phyloP scores from a whole-genome alignment of 2,888 invertebrate species.

The Synergus itoensis region DNA sequence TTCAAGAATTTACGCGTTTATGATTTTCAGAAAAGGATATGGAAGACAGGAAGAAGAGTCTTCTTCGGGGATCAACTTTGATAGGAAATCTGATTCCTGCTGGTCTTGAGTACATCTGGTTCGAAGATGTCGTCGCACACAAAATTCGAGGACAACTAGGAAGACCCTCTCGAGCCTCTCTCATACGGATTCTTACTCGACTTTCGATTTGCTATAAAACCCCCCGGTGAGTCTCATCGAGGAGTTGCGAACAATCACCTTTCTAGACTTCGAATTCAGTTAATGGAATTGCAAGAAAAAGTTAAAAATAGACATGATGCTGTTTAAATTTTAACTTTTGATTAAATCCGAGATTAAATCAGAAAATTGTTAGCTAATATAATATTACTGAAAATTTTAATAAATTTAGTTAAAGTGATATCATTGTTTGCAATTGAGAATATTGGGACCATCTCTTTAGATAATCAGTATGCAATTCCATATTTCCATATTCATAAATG shows the following conservation, averaged over 20 bases:
- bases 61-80: slow-evolving; percentile 46
- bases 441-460: not conserved
- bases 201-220: slow-evolving; percentile 37
- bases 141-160: slow-evolving; percentile 46
- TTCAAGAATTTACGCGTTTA: not conserved
- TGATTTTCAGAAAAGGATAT: not conserved
- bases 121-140: slow-evolving; percentile 46
- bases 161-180: slow-evolving; percentile 56
- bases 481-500: not conserved
- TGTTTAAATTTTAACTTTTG: too few relatives aligned
- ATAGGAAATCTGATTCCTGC: slow-evolving; percentile 63
- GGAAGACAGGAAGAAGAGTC: slow-evolving; percentile 33
- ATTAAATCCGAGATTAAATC: too few relatives aligned
- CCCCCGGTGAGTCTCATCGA: slow-evolving; percentile 30
- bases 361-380: not conserved
- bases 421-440: not conserved
- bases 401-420: not conserved
- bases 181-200: slow-evolving; percentile 52
- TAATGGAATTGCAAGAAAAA: not conserved
- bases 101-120: slow-evolving; percentile 59
- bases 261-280: not conserved
- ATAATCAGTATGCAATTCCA: not conserved
- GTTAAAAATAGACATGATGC: not conserved
- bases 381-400: not conserved
- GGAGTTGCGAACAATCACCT: slow-evolving; percentile 44